Conservation (phyloP, 1,140 invertebrate genomes). For the Ips nitidus region DNA sequence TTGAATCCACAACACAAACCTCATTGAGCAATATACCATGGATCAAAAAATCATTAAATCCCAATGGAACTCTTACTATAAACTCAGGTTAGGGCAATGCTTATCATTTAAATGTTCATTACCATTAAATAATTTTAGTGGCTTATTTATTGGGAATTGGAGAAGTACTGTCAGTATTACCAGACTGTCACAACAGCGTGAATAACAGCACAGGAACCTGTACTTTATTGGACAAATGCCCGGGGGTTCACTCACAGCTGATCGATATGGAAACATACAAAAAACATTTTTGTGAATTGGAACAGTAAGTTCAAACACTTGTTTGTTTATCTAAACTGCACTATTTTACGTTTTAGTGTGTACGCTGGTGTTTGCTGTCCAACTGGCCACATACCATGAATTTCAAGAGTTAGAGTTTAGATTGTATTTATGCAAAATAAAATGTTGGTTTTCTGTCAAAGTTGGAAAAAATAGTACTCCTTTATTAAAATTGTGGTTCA, state of each 20-base stretch:
- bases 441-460: too few species aligned
- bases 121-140: not conserved
- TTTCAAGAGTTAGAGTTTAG: too few species aligned
- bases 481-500: too few species aligned
- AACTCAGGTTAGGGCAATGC: not conserved
- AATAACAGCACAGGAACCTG: slow-evolving; percentile 37
- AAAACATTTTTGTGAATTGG: slow-evolving; percentile 38
- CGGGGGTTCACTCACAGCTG: slow-evolving; percentile 30
- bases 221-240: slow-evolving; percentile 40
- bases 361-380: too few species aligned
- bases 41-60: not conserved
- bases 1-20: not conserved
- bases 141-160: not conserved
- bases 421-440: too few species aligned
- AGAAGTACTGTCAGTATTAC: not conserved
- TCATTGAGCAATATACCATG: not conserved
- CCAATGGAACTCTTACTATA: slow-evolving; percentile 3
- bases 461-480: too few species aligned
- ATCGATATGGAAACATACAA: slow-evolving; percentile 35
- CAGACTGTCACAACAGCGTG: slow-evolving; percentile 5
- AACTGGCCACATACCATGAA: too few species aligned
- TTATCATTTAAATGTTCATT: not conserved
- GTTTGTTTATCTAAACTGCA: too few species aligned
- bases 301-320: not conserved
- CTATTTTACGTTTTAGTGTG: too few species aligned